Conservation (phyloP, 2,113 vertebrate genomes). For the Cryptotis parvus region DNA sequence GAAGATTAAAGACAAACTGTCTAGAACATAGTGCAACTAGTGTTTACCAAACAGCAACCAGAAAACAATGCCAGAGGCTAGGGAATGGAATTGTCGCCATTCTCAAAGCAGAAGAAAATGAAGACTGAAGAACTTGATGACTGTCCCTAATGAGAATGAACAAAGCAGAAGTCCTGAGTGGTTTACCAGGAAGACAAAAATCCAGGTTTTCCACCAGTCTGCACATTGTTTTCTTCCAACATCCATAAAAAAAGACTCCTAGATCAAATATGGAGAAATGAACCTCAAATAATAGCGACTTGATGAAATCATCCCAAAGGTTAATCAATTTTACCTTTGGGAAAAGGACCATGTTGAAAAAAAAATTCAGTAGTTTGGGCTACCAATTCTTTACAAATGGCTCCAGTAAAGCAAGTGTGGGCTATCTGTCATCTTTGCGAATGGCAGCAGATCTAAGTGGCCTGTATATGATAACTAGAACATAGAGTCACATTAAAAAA, state of each 20-base stretch:
- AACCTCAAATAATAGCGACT: background rate
- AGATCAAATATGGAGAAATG: background rate
- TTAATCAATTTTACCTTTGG: background rate
- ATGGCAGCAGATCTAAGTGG: background rate
- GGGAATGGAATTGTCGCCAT: background rate
- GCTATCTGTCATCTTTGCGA: background rate
- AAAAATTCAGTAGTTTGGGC: no score
- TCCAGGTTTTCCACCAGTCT: background rate
- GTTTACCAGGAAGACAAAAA: background rate
- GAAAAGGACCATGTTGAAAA: background rate
- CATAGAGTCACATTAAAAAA: conserved; percentile 38
- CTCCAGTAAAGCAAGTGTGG: background rate
- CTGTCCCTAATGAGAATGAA: background rate
- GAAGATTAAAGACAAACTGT: background rate
- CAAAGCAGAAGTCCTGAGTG: background rate
- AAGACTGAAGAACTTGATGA: background rate
- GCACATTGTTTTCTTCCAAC: background rate
- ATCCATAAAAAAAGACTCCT: background rate
- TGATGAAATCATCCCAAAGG: background rate
- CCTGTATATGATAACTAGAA: background rate
- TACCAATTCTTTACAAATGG: no score
- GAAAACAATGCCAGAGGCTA: background rate
- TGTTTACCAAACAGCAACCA: background rate
- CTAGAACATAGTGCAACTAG: background rate
- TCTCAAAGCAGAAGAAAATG: background rate